Evolutionary conservation across 2,113 vertebrate genomes (phyloP), one percentile per base, ranked within the genome.

Genomic region (Oriolus oriolus): DNA sequence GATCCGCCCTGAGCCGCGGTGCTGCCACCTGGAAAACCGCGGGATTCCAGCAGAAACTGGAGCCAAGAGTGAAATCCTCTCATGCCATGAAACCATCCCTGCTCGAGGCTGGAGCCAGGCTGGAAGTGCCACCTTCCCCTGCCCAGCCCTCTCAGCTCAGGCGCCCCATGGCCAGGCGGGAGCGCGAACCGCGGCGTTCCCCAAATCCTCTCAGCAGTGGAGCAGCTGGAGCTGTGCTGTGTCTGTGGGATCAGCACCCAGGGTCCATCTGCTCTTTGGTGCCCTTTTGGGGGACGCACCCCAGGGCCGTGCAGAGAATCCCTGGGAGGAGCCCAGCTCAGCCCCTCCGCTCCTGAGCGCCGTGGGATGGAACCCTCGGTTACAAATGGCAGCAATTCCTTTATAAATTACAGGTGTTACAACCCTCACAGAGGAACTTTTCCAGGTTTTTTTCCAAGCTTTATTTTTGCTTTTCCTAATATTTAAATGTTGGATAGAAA

Each of bases 1-100:
- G 6, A 37, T 20, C 26, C 0, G 0, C 35, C 54, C 10, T 1
- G 30, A 30, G 45, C 54, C 13, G 1, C 0, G 0, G 11, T 26
- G 45, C 45, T 24, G 22, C 33, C 52, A 28, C 14, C 31, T 49
- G 78, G 49, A 56, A 76, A 53, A 35, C 16, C 42, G 17, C 2
- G 12, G 3, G 18, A 3, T 21, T 56, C 15, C 41, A 85, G 44
- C n/a, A 39, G 23, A 13, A 37, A 6, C 28, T 54, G 45, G 74
- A 73, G 27, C 84, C 49, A 16, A 27, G 61, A 33, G 41, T 60
- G 52, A 24, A 54, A 93, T 63, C 70, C 30, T 57, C 54, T 57
- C 6, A 4, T 2, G 13, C 57, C 45, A 13, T 26, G 47, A 44
- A 70, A 12, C 52, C 68, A 21, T 33, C 23, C 24, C 1, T 52